phyloP scores from a whole-genome alignment of 2,797 vertebrate species.

The Gorsachius magnificus region DNA sequence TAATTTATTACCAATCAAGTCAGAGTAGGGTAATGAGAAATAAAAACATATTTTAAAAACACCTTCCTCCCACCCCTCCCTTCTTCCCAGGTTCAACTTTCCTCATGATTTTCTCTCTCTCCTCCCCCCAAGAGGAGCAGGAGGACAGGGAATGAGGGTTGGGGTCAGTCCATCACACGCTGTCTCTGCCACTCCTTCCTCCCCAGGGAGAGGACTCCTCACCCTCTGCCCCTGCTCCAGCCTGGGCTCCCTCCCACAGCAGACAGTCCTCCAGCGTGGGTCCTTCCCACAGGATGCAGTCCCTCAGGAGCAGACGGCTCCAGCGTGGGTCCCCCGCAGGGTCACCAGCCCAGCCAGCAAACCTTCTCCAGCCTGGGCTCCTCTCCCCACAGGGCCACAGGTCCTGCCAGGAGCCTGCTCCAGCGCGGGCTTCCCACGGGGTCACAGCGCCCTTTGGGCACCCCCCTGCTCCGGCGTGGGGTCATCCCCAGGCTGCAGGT shows the following conservation, averaged over 20 bases:
- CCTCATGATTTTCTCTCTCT: neutral
- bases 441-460: neutral
- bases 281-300: too few relatives aligned
- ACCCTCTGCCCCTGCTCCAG: too few relatives aligned
- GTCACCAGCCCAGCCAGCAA: too few relatives aligned
- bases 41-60: neutral
- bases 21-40: neutral
- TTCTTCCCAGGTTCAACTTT: neutral
- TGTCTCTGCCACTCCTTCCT: too few relatives aligned
- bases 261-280: too few relatives aligned
- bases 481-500: neutral
- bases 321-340: too few relatives aligned
- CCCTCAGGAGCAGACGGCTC: too few relatives aligned
- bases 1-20: neutral
- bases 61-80: neutral
- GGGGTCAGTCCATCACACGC: neutral
- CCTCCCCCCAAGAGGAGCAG: fast-evolving
- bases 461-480: neutral
- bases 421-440: fast-evolving
- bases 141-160: neutral
- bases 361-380: too few relatives aligned
- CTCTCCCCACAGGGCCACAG: too few relatives aligned
- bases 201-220: too few relatives aligned
- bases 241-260: too few relatives aligned
- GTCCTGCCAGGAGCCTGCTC: too few relatives aligned